Conservation (phyloP, 2,888 invertebrate species). For the Clistopyga incitator region DNA sequence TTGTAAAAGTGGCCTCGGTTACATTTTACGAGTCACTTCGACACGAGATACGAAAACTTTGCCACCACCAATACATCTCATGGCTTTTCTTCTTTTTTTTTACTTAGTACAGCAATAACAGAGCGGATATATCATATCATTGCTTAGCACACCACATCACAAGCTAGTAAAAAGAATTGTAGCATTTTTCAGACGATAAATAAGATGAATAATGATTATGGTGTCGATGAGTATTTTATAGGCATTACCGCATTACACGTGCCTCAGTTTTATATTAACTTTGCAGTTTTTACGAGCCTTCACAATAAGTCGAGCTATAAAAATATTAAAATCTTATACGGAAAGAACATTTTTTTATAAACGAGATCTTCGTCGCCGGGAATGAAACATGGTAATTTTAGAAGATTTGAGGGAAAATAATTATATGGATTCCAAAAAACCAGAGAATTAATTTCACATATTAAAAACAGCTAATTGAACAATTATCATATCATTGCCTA, state of each 20-base stretch:
- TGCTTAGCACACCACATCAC: not conserved
- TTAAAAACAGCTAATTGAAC: no score
- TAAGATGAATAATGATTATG: constrained; percentile 3
- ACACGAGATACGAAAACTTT: constrained; percentile 32
- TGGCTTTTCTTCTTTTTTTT: not conserved
- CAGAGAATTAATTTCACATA: no score
- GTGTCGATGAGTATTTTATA: not conserved
- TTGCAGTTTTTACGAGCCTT: not conserved
- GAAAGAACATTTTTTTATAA: not conserved
- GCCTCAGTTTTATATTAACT: not conserved
- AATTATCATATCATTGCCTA: constrained; percentile 23
- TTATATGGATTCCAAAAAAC: no score
- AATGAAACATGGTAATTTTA: not conserved
- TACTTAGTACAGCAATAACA: constrained; percentile 18
- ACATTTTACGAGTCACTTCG: constrained; percentile 44
- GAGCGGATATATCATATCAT: constrained; percentile 25
- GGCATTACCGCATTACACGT: constrained; percentile 6
- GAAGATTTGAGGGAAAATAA: not conserved
- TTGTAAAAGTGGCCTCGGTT: constrained; percentile 50
- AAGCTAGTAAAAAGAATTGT: not conserved
- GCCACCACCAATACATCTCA: not conserved
- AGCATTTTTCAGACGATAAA: not conserved
- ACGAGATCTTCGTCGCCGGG: not conserved
- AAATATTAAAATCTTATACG: not conserved
- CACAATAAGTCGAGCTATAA: not conserved